Evolutionary conservation across 23 tunicate genomes (phyloP), one percentile per base, ranked within the genome.

Genomic region (Diplosoma virens): DNA sequence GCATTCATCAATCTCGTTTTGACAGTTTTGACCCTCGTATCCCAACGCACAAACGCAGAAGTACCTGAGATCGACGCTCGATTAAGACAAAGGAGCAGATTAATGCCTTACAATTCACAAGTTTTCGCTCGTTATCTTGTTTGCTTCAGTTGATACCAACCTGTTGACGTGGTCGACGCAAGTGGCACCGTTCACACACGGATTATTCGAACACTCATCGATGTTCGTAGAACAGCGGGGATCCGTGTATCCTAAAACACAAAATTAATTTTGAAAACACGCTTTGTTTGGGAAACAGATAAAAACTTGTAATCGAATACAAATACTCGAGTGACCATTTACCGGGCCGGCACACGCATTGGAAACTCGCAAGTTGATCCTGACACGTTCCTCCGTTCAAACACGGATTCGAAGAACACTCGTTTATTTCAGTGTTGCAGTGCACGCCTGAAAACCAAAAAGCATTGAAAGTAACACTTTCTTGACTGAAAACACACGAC

Each of bases 301-400:
- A 16, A 11, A 45, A 45, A 45, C 14, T 45, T 45, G 16, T 16
- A 45, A 45, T 45, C 11, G 52, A 45, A 45, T 9, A 45, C 16
- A 9, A 9, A 45, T 16, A 45, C 11, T 45, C 11, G 52, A 45
- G 14, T 45, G 14, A 45, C 52, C 16, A 11, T 45, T 11, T 9
- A 88, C 97, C 97, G 30, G 97, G 72, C 4, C 66, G 86, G 58
- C 97, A 91, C 1, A 73, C 73, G 47, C 97, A 91, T 20, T 17
- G 66, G 60, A 33, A 91, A 3, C 54, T 41, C 25, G 71, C 52
- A 31, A 80, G 48, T 3, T 21, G 58, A 34, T 91, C 82, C 41
- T 66, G 41, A 52, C 97, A 91, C 2, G 90, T 75, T 21, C 95
- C 97, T 33, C 93, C 93, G 59, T 91, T 91, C 20, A 60, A 59